Conservation (phyloP, 2,797 vertebrate genomes). For the Parauchenoglanis ngamensis region DNA sequence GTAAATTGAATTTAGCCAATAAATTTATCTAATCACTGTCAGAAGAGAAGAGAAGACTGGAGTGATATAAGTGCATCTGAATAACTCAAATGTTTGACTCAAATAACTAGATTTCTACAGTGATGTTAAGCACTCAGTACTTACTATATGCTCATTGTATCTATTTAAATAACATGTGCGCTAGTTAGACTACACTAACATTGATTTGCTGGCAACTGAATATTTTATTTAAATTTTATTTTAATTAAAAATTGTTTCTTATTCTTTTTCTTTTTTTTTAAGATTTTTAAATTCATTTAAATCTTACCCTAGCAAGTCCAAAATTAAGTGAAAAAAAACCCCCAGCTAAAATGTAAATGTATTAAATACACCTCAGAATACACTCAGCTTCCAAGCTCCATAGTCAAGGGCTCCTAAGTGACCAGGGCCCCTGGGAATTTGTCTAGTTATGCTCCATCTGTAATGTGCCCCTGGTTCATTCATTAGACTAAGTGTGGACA, state of each 20-base stretch:
- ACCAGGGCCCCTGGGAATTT: neutral
- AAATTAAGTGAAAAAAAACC: neutral
- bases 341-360: neutral
- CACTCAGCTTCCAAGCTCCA: neutral
- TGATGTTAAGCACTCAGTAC: neutral
- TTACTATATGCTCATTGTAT: neutral
- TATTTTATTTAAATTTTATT: neutral
- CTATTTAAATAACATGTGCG: neutral
- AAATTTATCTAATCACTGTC: neutral
- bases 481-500: neutral
- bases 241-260: too few relatives aligned
- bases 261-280: too few relatives aligned
- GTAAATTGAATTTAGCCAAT: neutral
- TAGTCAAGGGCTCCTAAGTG: neutral
- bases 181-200: neutral
- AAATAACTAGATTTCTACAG: neutral
- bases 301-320: neutral
- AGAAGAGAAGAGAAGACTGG: neutral
- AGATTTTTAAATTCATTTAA: neutral
- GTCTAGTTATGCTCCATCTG: neutral
- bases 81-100: too few relatives aligned
- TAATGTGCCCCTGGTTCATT: neutral
- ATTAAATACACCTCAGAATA: neutral
- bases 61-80: neutral
- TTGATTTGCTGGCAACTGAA: neutral